These are phyloP conservation scores for Regulus satrapa DNA, from an alignment of 2,113 vertebrate genomes.

Conservation along the genomic window DNA sequence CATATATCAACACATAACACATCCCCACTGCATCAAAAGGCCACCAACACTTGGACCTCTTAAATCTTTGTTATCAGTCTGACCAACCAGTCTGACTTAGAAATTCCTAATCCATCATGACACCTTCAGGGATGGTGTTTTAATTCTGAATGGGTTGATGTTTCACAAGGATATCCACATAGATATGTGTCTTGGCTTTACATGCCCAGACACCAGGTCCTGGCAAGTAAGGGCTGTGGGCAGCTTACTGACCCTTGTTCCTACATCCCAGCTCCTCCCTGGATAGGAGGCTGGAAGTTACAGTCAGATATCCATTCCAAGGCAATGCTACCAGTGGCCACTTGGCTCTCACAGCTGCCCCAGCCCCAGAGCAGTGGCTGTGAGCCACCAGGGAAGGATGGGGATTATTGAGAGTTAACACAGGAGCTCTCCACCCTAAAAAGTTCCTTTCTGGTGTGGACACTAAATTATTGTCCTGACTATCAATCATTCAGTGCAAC, in stretches of 20 bases:
- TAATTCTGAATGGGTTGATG: neutral
- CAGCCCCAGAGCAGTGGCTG: fast-evolving
- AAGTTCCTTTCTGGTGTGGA: neutral
- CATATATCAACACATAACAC: neutral
- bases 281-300: neutral
- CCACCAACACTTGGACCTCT: neutral
- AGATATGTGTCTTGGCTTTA: neutral
- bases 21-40: neutral
- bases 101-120: neutral
- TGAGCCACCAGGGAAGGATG: neutral
- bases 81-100: neutral
- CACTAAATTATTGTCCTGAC: neutral
- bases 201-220: neutral
- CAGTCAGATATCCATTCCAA: neutral
- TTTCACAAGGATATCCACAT: fast-evolving
- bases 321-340: too few relatives aligned
- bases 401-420: neutral
- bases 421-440: neutral
- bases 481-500: neutral
- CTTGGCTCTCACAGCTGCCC: neutral
- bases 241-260: neutral
- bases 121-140: neutral
- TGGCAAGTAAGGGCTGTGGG: fast-evolving
- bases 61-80: neutral
- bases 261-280: fast-evolving